Evolutionary conservation across 2,797 vertebrate species (phyloP).

Genomic region (Zenarchopterus dispar): DNA sequence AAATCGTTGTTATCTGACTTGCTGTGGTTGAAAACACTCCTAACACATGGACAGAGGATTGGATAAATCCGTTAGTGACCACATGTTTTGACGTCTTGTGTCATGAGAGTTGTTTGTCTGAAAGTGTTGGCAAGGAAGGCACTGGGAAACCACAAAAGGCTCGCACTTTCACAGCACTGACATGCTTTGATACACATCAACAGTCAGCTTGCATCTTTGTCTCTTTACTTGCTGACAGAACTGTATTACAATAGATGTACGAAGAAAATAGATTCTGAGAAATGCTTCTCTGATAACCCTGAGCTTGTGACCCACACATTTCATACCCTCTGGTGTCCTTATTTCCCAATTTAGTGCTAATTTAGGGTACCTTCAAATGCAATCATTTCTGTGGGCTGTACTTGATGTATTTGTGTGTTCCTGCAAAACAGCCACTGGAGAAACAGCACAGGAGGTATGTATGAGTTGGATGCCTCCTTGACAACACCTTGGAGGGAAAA

Average conservation of each 20-base stretch:
- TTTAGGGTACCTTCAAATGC: slow-evolving; percentile 40
- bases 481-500: slow-evolving; percentile 81
- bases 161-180: slow-evolving; percentile 25
- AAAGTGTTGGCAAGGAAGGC: slow-evolving; percentile 9
- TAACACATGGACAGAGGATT: slow-evolving; percentile 58
- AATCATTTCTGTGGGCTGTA: slow-evolving; percentile 41
- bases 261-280: slow-evolving; percentile 21
- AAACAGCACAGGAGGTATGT: slow-evolving; percentile 58
- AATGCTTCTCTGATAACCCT: slow-evolving; percentile 36
- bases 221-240: slow-evolving; percentile 29
- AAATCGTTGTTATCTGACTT: slow-evolving; percentile 65
- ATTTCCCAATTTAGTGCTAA: slow-evolving; percentile 44
- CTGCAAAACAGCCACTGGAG: slow-evolving; percentile 59
- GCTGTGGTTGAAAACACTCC: slow-evolving; percentile 44
- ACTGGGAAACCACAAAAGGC: slow-evolving; percentile 9
- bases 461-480: slow-evolving; percentile 75
- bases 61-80: slow-evolving; percentile 39
- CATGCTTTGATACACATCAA: slow-evolving; percentile 26
- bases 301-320: slow-evolving; percentile 32
- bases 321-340: slow-evolving; percentile 33
- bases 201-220: slow-evolving; percentile 23
- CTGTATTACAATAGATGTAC: slow-evolving; percentile 18
- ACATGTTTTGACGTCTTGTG: slow-evolving; percentile 31
- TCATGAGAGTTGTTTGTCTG: slow-evolving; percentile 28
- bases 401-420: slow-evolving; percentile 30